Evolutionary conservation across 1,140 invertebrate genomes (phyloP).

Genomic region (Aphelenchoides avenae): DNA sequence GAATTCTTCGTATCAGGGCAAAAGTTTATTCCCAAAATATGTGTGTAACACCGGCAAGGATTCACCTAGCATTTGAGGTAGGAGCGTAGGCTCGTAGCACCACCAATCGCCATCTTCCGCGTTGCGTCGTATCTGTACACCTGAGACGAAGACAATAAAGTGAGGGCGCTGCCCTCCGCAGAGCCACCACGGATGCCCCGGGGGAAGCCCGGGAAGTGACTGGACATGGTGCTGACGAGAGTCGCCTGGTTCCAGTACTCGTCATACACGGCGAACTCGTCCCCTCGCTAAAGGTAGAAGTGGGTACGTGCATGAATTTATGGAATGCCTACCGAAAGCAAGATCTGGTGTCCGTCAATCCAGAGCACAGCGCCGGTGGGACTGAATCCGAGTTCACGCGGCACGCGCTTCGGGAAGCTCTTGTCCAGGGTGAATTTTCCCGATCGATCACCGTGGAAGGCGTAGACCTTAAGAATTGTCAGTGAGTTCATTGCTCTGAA

Average conservation of each 20-base stretch:
- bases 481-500: constrained; percentile 6
- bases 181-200: constrained; percentile 25
- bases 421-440: constrained; percentile 17
- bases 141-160: constrained; percentile 2
- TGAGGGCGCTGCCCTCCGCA: constrained; percentile 3
- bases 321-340: constrained; percentile 24
- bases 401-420: constrained; percentile 23
- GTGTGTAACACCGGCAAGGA: too few relatives aligned
- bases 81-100: too few relatives aligned
- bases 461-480: constrained; percentile 20
- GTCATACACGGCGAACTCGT: constrained; percentile 39
- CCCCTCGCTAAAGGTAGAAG: constrained; percentile 25
- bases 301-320: not conserved
- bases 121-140: constrained; percentile 17
- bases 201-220: constrained; percentile 36
- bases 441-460: constrained; percentile 21
- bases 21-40: too few relatives aligned
- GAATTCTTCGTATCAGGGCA: too few relatives aligned
- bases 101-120: constrained; percentile 25
- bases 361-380: constrained; percentile 30
- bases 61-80: too few relatives aligned
- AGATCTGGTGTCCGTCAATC: constrained; percentile 34
- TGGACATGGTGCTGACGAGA: constrained; percentile 12
- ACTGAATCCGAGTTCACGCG: constrained; percentile 20
- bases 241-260: constrained; percentile 36